Percentiles rank a stretch among this genome's conserved stretches.
phyloP scores from a whole-genome alignment of 1,140 invertebrate species.

The Ceratina japonica region DNA sequence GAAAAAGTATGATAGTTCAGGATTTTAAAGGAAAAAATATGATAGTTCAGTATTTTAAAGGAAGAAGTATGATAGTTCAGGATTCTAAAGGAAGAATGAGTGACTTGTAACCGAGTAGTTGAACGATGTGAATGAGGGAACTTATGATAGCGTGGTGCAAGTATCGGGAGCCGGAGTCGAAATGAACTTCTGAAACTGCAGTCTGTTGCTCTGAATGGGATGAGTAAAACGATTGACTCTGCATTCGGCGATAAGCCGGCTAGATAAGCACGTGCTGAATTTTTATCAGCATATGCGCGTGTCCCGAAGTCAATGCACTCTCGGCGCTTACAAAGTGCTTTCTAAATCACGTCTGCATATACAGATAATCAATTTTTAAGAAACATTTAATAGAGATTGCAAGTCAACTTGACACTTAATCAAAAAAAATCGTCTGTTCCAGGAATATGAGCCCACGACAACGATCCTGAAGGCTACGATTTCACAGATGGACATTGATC shows the following conservation, averaged over 20 bases:
- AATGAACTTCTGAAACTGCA: not conserved
- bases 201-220: not conserved
- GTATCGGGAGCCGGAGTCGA: not conserved
- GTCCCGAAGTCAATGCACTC: not conserved
- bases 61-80: no score
- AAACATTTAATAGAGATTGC: no score
- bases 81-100: no score
- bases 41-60: no score
- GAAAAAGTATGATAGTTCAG: no score
- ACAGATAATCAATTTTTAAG: no score
- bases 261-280: not conserved
- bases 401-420: not conserved
- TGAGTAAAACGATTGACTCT: not conserved
- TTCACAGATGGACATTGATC: conserved; percentile 64
- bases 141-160: not conserved
- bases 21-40: no score
- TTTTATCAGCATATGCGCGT: not conserved
- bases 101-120: no score
- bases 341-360: no score
- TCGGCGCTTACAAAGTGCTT: not conserved
- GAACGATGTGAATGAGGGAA: no score
- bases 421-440: conserved; percentile 18
- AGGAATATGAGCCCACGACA: conserved; percentile 56
- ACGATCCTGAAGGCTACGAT: conserved; percentile 67
- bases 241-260: not conserved